Evolutionary conservation across 2,797 vertebrate species (phyloP).

Genomic region (Nyctalus aviator): DNA sequence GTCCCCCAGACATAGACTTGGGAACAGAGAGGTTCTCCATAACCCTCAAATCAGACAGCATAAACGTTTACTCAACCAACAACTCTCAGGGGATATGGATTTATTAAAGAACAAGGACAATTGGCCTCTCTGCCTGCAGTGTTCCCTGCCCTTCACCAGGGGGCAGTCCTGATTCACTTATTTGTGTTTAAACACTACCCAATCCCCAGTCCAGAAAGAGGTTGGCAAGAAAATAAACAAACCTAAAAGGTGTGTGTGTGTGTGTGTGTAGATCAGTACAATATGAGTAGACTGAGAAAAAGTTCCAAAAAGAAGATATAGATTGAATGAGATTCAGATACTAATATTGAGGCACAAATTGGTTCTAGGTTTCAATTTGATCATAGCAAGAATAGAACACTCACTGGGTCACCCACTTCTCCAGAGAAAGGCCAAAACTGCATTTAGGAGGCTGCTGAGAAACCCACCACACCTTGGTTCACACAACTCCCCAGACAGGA

Average conservation of each 20-base stretch:
- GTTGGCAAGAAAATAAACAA: neutral
- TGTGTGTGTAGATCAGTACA: neutral
- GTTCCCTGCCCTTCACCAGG: conserved; percentile 25
- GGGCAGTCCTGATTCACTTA: conserved; percentile 59
- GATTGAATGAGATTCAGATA: neutral
- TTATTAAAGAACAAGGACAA: neutral
- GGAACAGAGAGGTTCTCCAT: neutral
- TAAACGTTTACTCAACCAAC: neutral
- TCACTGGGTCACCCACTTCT: neutral
- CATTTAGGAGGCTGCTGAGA: neutral
- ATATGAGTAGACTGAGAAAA: neutral
- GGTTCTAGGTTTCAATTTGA: conserved; percentile 30
- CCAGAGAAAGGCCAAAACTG: neutral
- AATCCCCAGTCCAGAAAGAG: neutral
- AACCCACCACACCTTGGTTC: neutral
- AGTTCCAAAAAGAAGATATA: neutral
- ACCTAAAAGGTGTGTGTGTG: neutral
- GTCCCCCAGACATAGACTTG: neutral
- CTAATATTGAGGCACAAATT: neutral
- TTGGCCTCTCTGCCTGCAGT: neutral
- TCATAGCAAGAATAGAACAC: neutral
- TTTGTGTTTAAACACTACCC: neutral
- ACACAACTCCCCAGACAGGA: neutral
- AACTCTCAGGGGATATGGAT: neutral
- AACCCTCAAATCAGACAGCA: neutral